These are phyloP conservation scores for Nasua narica DNA, from an alignment of 2,797 vertebrate genomes.

Conservation along the genomic window DNA sequence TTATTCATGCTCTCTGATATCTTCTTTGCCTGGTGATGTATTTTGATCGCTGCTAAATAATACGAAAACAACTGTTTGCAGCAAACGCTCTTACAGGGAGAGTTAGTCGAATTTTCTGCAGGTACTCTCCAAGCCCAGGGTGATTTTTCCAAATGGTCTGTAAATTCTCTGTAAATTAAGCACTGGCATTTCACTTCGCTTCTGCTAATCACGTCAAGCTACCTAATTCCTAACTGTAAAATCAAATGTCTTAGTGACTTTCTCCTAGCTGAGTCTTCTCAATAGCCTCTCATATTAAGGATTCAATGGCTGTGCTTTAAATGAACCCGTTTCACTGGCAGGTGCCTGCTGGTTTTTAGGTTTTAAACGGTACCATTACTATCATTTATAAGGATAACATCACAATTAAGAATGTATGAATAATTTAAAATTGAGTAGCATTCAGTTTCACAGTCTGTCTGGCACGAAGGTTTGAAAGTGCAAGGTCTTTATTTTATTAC, in stretches of 20 bases:
- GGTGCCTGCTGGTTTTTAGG: conserved; percentile 68
- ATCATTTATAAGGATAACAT: conserved; percentile 74
- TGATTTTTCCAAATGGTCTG: conserved; percentile 55
- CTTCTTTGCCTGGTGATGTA: not conserved
- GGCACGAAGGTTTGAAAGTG: conserved; percentile 51
- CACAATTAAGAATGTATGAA: conserved; percentile 74
- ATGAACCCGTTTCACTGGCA: conserved; percentile 55
- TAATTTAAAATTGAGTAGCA: conserved; percentile 75
- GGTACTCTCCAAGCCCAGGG: not conserved
- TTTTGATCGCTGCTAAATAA: conserved; percentile 38
- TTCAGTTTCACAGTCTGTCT: conserved; percentile 46
- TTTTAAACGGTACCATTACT: conserved; percentile 72
- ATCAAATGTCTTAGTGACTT: conserved; percentile 27
- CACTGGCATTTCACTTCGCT: conserved; percentile 51
- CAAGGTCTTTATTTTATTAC: conserved; percentile 77
- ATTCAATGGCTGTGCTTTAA: conserved; percentile 56
- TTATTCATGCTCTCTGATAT: not conserved
- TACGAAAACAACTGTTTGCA: conserved; percentile 49
- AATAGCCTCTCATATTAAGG: conserved; percentile 28
- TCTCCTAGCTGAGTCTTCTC: conserved; percentile 53
- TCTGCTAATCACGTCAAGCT: not conserved
- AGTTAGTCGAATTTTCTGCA: conserved; percentile 16
- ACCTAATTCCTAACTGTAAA: conserved; percentile 2
- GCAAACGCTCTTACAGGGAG: not conserved
- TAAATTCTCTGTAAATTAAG: conserved; percentile 36